Evolutionary conservation across 2,888 invertebrate genomes (phyloP).

Genomic region (Aphodius sticticus): DNA sequence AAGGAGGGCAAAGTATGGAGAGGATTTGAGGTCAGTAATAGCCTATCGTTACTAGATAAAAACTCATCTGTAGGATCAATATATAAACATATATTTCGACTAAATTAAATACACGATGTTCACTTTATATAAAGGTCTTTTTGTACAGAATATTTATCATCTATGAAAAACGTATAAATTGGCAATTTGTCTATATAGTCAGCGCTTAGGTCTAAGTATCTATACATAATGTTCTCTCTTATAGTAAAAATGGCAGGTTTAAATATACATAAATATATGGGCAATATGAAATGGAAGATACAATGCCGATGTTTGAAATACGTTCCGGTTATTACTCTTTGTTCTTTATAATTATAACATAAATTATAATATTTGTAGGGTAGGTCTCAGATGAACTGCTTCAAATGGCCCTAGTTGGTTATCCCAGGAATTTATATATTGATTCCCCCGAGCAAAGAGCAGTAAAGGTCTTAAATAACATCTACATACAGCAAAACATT

Average conservation of each 20-base stretch:
- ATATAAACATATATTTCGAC: constrained; percentile 43
- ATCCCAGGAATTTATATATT: too few species aligned
- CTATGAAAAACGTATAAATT: background rate
- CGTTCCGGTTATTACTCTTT: background rate
- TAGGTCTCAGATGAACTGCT: too few species aligned
- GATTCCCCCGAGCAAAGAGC: too few species aligned
- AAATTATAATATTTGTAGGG: background rate
- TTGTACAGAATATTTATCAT: constrained; percentile 26
- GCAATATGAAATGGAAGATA: background rate
- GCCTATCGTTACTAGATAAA: background rate
- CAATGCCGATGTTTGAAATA: background rate
- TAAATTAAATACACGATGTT: constrained; percentile 42
- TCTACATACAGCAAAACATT: too few species aligned
- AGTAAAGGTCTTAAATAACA: too few species aligned
- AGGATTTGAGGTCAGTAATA: background rate
- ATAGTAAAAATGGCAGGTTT: background rate
- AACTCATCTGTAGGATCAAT: constrained; percentile 5
- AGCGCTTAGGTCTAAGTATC: background rate
- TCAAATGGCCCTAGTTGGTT: too few species aligned
- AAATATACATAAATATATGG: constrained; percentile 4
- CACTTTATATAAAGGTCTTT: constrained; percentile 23
- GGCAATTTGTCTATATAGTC: constrained; percentile 4
- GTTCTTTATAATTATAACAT: background rate
- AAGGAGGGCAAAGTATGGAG: background rate
- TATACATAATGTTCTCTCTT: background rate